Evolutionary conservation across 2,113 vertebrate species (phyloP).

Genomic region (Callithrix jacchus): DNA sequence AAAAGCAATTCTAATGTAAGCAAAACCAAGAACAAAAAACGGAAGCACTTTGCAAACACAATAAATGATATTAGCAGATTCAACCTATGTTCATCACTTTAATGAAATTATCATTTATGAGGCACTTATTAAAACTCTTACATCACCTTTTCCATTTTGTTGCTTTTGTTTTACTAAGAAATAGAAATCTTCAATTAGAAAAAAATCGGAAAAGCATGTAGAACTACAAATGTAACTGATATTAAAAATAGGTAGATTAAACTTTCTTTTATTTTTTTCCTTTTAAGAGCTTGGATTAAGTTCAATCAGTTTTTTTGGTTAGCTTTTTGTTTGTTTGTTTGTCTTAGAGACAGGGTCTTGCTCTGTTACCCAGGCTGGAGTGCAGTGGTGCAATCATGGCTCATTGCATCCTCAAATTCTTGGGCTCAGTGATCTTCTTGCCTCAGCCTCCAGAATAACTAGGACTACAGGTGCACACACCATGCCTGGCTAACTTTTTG

Average conservation of each 20-base stretch:
- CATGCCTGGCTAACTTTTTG: no score
- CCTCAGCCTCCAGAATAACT: no score
- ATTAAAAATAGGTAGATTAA: background rate
- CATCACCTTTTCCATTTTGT: background rate
- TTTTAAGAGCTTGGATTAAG: background rate
- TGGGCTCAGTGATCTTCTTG: no score
- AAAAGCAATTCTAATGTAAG: background rate
- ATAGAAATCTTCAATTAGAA: background rate
- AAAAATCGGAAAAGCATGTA: background rate
- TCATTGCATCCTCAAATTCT: no score
- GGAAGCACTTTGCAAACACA: background rate
- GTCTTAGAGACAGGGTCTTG: no score
- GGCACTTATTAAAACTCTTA: background rate
- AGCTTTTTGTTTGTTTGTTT: no score
- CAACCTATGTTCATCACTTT: background rate
- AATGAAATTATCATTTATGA: background rate
- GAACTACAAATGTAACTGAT: background rate
- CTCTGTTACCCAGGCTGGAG: no score
- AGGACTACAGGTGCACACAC: no score
- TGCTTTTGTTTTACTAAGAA: conserved; percentile 29
- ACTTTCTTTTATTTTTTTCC: background rate
- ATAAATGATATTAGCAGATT: background rate
- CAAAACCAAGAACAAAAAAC: background rate
- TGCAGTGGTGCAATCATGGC: no score
- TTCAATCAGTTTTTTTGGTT: background rate